Conservation (phyloP, 1,140 invertebrate species). For the Neelides sp. region DNA sequence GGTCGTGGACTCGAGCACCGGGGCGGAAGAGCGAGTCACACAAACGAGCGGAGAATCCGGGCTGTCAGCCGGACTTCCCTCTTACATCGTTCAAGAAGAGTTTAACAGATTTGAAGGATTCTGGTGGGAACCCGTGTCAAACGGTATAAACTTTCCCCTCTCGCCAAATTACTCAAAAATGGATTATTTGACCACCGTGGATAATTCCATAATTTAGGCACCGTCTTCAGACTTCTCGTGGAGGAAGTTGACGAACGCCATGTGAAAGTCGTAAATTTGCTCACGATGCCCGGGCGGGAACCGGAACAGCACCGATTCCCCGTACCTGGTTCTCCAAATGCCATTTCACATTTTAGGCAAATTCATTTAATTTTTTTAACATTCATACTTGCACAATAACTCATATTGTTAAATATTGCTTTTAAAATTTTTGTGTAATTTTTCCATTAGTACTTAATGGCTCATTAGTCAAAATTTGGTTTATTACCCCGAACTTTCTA, state of each 20-base stretch:
- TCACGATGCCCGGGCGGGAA: constrained; percentile 40
- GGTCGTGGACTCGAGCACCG: constrained; percentile 61
- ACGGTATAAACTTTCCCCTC: constrained; percentile 38
- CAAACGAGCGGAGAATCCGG: constrained; percentile 71
- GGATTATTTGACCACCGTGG: background rate
- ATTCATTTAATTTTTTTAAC: no score
- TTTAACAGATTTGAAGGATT: constrained; percentile 90
- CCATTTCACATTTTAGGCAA: no score
- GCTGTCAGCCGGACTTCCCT: constrained; percentile 83
- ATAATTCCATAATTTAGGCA: constrained; percentile 38
- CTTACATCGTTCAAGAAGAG: constrained; percentile 97
- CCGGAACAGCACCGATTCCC: constrained; percentile 60
- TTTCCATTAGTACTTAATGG: no score
- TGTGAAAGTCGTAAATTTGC: constrained; percentile 80
- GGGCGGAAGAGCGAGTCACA: constrained; percentile 54
- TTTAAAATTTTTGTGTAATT: no score
- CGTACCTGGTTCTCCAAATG: constrained; percentile 75
- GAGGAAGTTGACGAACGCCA: constrained; percentile 92
- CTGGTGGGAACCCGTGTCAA: constrained; percentile 84
- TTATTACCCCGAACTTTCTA: no score
- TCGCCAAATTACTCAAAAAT: background rate
- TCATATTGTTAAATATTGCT: no score
- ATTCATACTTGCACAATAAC: no score
- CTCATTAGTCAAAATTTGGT: no score
- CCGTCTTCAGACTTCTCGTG: constrained; percentile 76